These are phyloP conservation scores for Athalia cordata DNA, from an alignment of 2,888 invertebrate species.

Conservation along the genomic window DNA sequence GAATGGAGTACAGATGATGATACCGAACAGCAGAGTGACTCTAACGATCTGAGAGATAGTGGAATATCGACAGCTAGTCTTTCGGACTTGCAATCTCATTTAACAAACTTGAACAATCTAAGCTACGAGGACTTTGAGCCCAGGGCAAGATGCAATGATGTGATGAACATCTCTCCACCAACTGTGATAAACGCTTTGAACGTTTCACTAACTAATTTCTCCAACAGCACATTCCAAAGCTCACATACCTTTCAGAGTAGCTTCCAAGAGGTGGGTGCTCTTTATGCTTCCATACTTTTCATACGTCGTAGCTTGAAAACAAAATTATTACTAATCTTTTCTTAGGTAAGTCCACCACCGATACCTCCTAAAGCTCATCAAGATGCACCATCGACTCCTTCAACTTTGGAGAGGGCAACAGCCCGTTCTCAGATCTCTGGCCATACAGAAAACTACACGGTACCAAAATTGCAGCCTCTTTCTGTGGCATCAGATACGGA, in stretches of 20 bases:
- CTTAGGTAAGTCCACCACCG: conserved; percentile 69
- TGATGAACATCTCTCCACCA: conserved; percentile 71
- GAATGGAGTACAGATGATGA: conserved; percentile 70
- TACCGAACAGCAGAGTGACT: conserved; percentile 58
- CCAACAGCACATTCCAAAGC: conserved; percentile 65
- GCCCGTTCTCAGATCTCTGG: conserved; percentile 61
- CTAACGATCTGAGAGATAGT: conserved; percentile 76
- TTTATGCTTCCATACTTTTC: neutral
- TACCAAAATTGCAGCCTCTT: conserved; percentile 71
- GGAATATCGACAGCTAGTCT: conserved; percentile 74
- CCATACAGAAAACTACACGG: conserved; percentile 71
- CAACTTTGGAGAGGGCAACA: conserved; percentile 66
- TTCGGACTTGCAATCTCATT: conserved; percentile 69
- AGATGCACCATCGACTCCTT: conserved; percentile 69
- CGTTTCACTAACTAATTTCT: conserved; percentile 65
- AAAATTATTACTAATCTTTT: conserved; percentile 43
- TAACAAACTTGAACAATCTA: conserved; percentile 71
- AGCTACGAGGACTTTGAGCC: conserved; percentile 74
- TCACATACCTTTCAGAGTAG: conserved; percentile 62
- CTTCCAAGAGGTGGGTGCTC: conserved; percentile 62
- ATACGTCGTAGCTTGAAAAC: neutral
- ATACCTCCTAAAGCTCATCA: conserved; percentile 72
- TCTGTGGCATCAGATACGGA: conserved; percentile 70
- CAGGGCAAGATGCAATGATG: conserved; percentile 69
- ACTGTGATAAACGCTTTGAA: conserved; percentile 68